Conservation (phyloP, 2,888 invertebrate species). For the Rotaria socialis region DNA sequence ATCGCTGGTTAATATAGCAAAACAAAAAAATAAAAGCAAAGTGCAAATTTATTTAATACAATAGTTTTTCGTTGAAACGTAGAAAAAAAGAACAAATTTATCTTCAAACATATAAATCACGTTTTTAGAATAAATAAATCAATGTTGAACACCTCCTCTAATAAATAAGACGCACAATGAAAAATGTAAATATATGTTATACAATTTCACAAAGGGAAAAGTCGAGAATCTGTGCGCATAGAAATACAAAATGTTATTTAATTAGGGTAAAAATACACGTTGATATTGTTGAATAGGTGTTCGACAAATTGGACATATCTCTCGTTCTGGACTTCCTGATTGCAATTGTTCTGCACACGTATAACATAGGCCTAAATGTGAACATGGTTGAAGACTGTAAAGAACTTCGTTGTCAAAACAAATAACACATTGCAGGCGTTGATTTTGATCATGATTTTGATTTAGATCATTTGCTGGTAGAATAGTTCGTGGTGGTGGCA, state of each 20-base stretch:
- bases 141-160: neutral
- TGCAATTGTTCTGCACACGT: neutral
- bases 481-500: neutral
- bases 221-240: neutral
- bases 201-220: neutral
- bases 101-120: neutral
- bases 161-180: neutral
- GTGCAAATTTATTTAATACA: neutral
- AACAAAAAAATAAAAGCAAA: neutral
- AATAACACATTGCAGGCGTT: neutral
- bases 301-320: slow-evolving; percentile 16
- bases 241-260: neutral
- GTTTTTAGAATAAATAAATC: neutral
- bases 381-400: slow-evolving; percentile 19
- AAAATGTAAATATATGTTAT: neutral
- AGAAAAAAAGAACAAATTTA: neutral
- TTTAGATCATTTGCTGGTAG: neutral
- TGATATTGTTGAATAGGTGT: neutral
- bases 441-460: neutral
- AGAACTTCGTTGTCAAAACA: neutral
- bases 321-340: neutral
- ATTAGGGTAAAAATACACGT: neutral
- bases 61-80: neutral
- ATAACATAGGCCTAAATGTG: slow-evolving; percentile 6
- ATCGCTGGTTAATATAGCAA: neutral